These are phyloP conservation scores for Polydrusus cervinus DNA, from an alignment of 2,888 invertebrate species.

Conservation along the genomic window DNA sequence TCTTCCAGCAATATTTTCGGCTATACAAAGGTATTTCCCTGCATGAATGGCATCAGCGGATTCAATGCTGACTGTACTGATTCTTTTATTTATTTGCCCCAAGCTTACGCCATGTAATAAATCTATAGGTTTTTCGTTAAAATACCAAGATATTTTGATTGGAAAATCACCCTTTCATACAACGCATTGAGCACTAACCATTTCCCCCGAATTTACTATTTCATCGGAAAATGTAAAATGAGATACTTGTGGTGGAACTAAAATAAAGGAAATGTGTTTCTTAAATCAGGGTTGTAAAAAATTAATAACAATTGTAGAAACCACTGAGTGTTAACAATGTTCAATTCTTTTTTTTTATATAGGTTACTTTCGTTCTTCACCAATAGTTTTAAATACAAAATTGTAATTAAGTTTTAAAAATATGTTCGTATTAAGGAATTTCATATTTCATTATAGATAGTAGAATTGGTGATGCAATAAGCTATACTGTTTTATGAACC, in stretches of 20 bases:
- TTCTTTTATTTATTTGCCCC: conserved; percentile 76
- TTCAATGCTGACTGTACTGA: conserved; percentile 82
- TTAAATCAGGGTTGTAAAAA: neutral
- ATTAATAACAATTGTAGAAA: neutral
- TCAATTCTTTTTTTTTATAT: too few species aligned
- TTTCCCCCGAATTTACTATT: conserved; percentile 79
- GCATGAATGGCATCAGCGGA: conserved; percentile 81
- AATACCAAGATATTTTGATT: conserved; percentile 79
- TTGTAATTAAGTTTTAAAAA: too few species aligned
- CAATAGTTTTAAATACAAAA: too few species aligned
- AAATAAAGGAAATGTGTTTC: conserved; percentile 28
- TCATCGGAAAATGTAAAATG: conserved; percentile 82
- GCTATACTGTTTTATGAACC: too few species aligned
- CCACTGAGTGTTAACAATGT: conserved; percentile 44
- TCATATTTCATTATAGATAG: too few species aligned
- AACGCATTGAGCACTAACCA: conserved; percentile 80
- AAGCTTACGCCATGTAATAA: conserved; percentile 76
- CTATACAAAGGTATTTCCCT: conserved; percentile 79
- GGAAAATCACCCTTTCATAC: conserved; percentile 85
- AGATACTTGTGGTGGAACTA: conserved; percentile 74
- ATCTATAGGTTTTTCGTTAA: conserved; percentile 72
- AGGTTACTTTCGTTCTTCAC: too few species aligned
- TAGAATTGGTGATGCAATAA: too few species aligned
- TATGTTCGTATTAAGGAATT: too few species aligned
- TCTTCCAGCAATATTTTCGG: conserved; percentile 77